phyloP scores from a whole-genome alignment of 2,113 vertebrate species.

The Sitta europaea region DNA sequence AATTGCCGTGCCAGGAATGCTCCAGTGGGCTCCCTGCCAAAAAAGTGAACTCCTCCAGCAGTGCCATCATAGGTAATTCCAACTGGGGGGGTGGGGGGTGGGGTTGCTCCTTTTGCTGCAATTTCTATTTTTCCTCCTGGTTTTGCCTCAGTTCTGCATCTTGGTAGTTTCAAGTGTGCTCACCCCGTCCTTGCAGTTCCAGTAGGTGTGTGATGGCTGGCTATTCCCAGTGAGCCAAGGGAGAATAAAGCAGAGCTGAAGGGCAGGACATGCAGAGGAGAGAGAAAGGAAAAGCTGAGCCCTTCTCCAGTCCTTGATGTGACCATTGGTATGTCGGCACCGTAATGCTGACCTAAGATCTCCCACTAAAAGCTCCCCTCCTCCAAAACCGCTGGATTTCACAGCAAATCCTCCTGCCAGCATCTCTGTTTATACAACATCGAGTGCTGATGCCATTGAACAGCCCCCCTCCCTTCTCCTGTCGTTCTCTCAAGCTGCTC shows the following conservation, averaged over 20 bases:
- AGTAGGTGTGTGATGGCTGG: rapidly evolving
- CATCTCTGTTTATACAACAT: neutral
- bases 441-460: neutral
- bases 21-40: neutral
- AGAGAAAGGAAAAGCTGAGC: neutral
- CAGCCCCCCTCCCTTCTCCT: neutral
- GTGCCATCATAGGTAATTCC: neutral
- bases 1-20: neutral
- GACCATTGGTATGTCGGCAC: neutral
- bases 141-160: neutral
- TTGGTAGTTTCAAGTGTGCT: neutral
- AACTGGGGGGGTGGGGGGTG: no score
- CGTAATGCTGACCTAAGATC: rapidly evolving
- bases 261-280: neutral
- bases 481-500: neutral
- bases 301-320: neutral
- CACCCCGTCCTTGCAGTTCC: neutral
- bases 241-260: neutral
- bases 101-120: neutral
- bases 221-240: neutral
- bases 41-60: neutral
- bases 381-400: neutral
- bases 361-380: neutral
- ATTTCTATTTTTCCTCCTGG: neutral
- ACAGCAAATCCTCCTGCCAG: neutral